phyloP scores from a whole-genome alignment of 1,140 invertebrate genomes.

The Parapsyche elsis region DNA sequence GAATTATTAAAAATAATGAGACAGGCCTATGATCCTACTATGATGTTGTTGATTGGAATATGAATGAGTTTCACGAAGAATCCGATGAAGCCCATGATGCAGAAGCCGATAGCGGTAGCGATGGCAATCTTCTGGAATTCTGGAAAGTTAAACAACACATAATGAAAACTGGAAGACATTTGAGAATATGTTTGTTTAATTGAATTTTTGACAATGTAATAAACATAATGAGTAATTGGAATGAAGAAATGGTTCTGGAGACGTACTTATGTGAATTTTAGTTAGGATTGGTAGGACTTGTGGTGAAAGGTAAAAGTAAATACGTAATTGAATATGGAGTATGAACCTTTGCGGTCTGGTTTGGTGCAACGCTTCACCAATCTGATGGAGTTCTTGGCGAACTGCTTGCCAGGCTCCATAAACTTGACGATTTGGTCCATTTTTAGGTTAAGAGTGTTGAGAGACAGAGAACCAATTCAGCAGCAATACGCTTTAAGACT shows the following conservation, averaged over 20 bases:
- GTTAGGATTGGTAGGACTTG: no score
- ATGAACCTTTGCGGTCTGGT: conserved; percentile 95
- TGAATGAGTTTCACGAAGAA: conserved; percentile 99
- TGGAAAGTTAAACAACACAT: conserved; percentile 68
- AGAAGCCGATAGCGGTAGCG: conserved; percentile 99
- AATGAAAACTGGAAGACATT: neutral
- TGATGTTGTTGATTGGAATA: conserved; percentile 99
- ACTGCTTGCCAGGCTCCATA: conserved; percentile 94
- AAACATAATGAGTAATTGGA: no score
- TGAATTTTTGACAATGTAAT: no score
- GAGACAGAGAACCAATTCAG: neutral
- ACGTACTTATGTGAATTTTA: no score
- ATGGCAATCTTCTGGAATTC: conserved; percentile 99
- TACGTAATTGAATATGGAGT: neutral
- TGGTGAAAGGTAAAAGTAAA: no score
- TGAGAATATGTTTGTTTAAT: no score
- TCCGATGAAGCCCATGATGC: conserved; percentile 99
- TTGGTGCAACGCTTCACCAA: conserved; percentile 99
- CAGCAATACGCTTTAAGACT: neutral
- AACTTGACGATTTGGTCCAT: conserved; percentile 99
- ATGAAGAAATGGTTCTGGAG: no score
- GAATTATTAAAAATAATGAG: conserved; percentile 14
- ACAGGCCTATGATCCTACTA: conserved; percentile 80
- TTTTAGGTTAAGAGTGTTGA: conserved; percentile 54
- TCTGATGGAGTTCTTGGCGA: conserved; percentile 97